Evolutionary conservation across 2,888 invertebrate species (phyloP).

Genomic region (Luperina testacea): DNA sequence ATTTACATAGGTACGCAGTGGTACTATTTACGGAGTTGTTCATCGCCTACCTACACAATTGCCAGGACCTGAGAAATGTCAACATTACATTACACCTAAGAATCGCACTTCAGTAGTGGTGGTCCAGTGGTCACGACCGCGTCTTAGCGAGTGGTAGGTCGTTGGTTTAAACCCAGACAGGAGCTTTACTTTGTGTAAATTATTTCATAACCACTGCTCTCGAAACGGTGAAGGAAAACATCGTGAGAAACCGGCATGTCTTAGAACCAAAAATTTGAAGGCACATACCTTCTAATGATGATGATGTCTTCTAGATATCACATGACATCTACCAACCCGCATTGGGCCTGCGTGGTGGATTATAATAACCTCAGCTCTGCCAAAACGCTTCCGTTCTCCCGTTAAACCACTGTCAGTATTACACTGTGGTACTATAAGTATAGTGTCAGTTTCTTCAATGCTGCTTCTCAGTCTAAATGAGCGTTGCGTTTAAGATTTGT

Average conservation of each 20-base stretch:
- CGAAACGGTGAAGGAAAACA: not conserved
- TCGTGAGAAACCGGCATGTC: not conserved
- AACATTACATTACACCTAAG: not conserved
- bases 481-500: conserved; percentile 29
- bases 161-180: no score
- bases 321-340: no score
- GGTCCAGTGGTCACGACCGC: no score
- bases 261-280: not conserved
- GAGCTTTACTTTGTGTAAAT: not conserved
- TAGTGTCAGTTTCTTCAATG: conserved; percentile 27
- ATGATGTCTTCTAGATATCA: no score
- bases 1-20: no score
- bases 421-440: not conserved
- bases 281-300: no score
- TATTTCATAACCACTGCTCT: not conserved
- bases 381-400: not conserved
- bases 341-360: not conserved
- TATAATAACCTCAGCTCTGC: not conserved
- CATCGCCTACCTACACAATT: not conserved
- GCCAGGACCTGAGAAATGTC: not conserved
- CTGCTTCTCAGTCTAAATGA: conserved; percentile 38
- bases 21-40: not conserved
- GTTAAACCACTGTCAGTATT: not conserved
- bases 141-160: no score
- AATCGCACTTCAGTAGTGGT: not conserved